Percentiles rank a stretch among this genome's conserved stretches.
phyloP scores from a whole-genome alignment of 53 echinoderm and acorn worm genomes.

The Hippasteria phrygiana region DNA sequence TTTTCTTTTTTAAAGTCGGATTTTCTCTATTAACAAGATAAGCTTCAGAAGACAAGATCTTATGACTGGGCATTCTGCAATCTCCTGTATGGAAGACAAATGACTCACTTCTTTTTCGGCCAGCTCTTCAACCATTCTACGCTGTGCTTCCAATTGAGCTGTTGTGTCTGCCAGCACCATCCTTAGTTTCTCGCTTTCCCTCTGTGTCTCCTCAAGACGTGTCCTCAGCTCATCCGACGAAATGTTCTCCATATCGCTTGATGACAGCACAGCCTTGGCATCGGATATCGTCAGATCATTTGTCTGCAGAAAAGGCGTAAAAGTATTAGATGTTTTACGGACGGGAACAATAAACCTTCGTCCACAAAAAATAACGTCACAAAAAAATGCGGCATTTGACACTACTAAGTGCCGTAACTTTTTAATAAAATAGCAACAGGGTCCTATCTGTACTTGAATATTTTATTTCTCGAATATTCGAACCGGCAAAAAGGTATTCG shows the following conservation, averaged over 20 bases:
- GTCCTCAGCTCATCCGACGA: constrained; percentile 59
- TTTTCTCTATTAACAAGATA: too few species aligned
- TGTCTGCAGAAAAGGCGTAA: constrained; percentile 56
- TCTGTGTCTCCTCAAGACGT: constrained; percentile 65
- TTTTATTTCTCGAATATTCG: neutral
- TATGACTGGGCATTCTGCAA: neutral
- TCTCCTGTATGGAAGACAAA: neutral
- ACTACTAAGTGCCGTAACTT: too few species aligned
- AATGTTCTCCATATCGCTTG: constrained; percentile 46
- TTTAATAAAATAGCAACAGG: too few species aligned
- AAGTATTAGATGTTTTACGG: neutral
- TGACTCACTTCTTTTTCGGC: constrained; percentile 59
- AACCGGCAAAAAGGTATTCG: too few species aligned
- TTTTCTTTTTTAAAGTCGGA: too few species aligned
- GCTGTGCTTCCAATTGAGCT: constrained; percentile 60
- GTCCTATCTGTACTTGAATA: neutral
- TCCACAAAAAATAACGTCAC: too few species aligned
- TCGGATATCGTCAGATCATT: constrained; percentile 88
- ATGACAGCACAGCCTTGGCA: constrained; percentile 72
- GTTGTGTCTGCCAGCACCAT: constrained; percentile 72
- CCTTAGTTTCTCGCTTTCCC: constrained; percentile 72
- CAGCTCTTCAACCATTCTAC: constrained; percentile 66
- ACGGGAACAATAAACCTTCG: too few species aligned
- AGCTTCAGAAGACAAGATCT: constrained; percentile 25
- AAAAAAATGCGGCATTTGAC: too few species aligned